Evolutionary conservation across 1,140 invertebrate genomes (phyloP).

Genomic region (Leptinotarsa defecta): DNA sequence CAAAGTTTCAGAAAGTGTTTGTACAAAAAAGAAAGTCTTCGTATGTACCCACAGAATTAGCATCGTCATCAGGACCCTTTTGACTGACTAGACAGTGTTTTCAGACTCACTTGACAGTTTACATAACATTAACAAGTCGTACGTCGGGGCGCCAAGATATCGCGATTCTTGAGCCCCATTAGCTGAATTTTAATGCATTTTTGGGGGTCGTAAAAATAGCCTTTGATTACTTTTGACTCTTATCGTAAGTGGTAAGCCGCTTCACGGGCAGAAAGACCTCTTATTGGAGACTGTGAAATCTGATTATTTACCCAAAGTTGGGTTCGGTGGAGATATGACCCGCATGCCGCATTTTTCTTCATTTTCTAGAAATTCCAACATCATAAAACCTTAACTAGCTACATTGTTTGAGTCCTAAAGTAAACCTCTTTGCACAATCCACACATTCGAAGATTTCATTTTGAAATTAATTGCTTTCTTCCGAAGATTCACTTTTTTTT

Average conservation of each 20-base stretch:
- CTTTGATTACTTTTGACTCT: slow-evolving; percentile 6
- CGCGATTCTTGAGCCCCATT: background rate
- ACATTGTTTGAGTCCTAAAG: too few relatives aligned
- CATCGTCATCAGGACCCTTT: too few relatives aligned
- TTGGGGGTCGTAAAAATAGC: background rate
- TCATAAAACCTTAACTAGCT: too few relatives aligned
- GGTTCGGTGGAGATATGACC: background rate
- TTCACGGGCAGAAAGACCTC: background rate
- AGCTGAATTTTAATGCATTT: background rate
- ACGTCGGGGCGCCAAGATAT: background rate
- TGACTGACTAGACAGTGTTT: too few relatives aligned
- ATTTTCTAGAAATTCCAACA: too few relatives aligned
- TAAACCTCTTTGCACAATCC: too few relatives aligned
- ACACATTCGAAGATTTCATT: too few relatives aligned
- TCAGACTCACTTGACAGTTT: background rate
- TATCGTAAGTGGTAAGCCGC: background rate
- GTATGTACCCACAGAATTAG: too few relatives aligned
- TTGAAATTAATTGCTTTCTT: too few relatives aligned
- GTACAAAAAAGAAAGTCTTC: too few relatives aligned
- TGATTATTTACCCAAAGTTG: background rate
- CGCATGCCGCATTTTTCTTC: background rate
- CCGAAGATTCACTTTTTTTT: too few relatives aligned
- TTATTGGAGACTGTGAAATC: slow-evolving; percentile 6
- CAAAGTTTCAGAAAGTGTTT: too few relatives aligned
- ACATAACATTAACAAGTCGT: slow-evolving; percentile 6